Evolutionary conservation across 1,140 invertebrate genomes (phyloP), one percentile per base, ranked within the genome.

Genomic region (Temnothorax nylanderi): DNA sequence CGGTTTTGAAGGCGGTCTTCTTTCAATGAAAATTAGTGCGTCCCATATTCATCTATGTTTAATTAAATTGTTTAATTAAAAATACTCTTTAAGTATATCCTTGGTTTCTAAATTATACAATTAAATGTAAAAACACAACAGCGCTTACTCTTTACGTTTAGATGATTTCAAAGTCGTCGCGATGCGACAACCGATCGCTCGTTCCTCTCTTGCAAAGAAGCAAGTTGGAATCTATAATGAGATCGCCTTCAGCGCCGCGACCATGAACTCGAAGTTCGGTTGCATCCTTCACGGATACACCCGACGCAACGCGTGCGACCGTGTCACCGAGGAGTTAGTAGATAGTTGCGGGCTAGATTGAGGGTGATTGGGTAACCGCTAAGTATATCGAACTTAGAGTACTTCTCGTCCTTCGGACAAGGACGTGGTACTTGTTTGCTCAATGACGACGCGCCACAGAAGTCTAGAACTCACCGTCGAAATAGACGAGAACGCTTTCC

Each of bases 361-460:
- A 85, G 90, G 87, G 81, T 87, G 90, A 91, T 91, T 82, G 90
- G 90, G 78, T 91, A 91, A 91, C 90, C 90, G 85, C 90, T 91
- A 91, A 91, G 90, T 90, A 91, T 91, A 91, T 91, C 90, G 87
- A 87, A 90, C 90, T 91, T 90, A 87, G 89, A 88, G 89, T 90
- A 91, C 89, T 90, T 78, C 34, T 78, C 65, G 60, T 54, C 89
- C 84, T 88, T 86, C 58, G 87, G 86, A 80, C 89, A 78, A 88
- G 87, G 72, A 88, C 44, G 80, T 60, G 89, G 85, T 75, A 88
- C 87, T 91, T 89, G 90, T 91, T 91, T 91, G 89, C 85, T 87
- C 90, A 76, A 90, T 87, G 84, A 89, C 78, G 65, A 18, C 44
- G 78, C 74, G 75, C 84, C 88, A 54, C 82, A 56, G 78, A 87